Base-by-base conservation (phyloP, 92 coral and sea anemone species). In the Epizoanthus illoricatus region DNA sequence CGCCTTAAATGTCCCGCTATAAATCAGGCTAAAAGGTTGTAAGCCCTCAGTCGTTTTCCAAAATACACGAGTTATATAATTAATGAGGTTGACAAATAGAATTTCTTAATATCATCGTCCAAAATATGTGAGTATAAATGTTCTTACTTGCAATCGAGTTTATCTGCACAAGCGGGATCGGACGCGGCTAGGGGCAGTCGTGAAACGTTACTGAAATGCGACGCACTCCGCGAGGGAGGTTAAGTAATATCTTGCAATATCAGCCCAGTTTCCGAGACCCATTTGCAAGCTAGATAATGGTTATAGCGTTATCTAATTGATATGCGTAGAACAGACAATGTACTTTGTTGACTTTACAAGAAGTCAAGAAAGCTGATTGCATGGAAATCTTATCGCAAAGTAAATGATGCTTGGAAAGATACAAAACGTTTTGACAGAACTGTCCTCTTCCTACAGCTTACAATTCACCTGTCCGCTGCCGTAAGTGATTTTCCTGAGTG, bases 281-380 rank as follows among this genome's bases (percentile, higher is more conserved):
- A 78, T 78, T 78, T 78, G 71, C 82, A 59, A 64, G 42, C 64
- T 45, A 42, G 49, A 41, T 52, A 52, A 52, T 13, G 12, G 56
- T 52, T 52, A 52, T 41, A 45, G 36, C 21, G 71, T 64, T 78
- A 62, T 78, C 82, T 78, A 43, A 78, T 78, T 78, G 71, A 19
- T 78, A 78, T 63, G 82, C 82, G 43, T 62, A 57, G 71, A 78
- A 45, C 73, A 19, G 82, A 64, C 71, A 78, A 43, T 18, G 71
- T 78, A 12, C 36, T 78, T 78, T 78, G 82, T 78, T 78, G 72
- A 64, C 71, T 43, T 63, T 40, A 42, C 65, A 62, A 47, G 71
- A 20, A 19, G 71, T 42, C 9, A 43, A 63, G 71, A 78, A 78
- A 43, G 60, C 19, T 21, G 58, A 78, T 78, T 78, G 82, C 41